These are phyloP conservation scores for Oncorhynchus clarkii DNA, from an alignment of 2,113 vertebrate species.

Conservation along the genomic window DNA sequence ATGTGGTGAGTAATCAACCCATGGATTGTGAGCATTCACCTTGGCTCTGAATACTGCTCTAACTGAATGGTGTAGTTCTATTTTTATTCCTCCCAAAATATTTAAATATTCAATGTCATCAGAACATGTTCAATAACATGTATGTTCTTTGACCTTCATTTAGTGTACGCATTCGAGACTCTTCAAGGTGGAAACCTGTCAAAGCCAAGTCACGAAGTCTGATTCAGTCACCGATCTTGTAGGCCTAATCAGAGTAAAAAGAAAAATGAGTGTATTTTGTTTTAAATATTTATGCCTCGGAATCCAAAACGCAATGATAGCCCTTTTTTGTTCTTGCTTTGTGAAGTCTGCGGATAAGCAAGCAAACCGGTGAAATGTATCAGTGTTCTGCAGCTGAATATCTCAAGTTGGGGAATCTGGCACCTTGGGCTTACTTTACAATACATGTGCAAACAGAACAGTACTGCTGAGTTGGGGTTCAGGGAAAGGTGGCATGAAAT, in stretches of 20 bases:
- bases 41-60: neutral
- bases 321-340: neutral
- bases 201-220: neutral
- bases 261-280: slow-evolving; percentile 4
- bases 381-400: neutral
- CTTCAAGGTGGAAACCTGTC: slow-evolving; percentile 5
- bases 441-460: neutral
- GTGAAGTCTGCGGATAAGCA: neutral
- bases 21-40: neutral
- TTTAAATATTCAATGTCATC: too few species aligned
- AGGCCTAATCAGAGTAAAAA: neutral
- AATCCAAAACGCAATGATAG: neutral
- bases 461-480: neutral
- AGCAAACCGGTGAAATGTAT: neutral
- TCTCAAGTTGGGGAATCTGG: neutral
- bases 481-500: neutral
- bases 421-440: neutral
- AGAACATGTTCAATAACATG: too few species aligned
- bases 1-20: neutral
- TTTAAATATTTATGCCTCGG: neutral
- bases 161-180: too few species aligned
- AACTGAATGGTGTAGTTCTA: neutral
- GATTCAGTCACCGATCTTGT: neutral
- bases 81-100: too few species aligned
- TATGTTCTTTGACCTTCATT: too few species aligned